These are phyloP conservation scores for Gymnocheta viridis DNA, from an alignment of 2,888 invertebrate species.

Conservation along the genomic window DNA sequence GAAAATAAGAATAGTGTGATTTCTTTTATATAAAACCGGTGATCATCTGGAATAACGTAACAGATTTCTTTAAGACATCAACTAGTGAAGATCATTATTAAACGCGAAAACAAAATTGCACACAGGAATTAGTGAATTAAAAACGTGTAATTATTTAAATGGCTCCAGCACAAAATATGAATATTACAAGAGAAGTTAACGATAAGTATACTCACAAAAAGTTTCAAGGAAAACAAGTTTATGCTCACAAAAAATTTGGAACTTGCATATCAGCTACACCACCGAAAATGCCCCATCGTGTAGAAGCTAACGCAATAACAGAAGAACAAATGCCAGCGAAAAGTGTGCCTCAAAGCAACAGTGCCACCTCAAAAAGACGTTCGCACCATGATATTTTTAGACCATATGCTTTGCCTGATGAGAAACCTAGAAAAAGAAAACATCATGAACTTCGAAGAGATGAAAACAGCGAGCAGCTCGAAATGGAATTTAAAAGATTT, in stretches of 20 bases:
- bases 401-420: slow-evolving; percentile 42
- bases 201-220: slow-evolving; percentile 38
- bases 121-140: background rate
- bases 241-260: slow-evolving; percentile 56
- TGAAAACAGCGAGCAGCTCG: background rate
- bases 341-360: background rate
- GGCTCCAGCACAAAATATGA: slow-evolving; percentile 21
- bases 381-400: slow-evolving; percentile 22
- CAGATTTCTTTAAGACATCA: slow-evolving; percentile 51
- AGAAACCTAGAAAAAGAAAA: slow-evolving; percentile 30
- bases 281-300: background rate
- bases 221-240: slow-evolving; percentile 32
- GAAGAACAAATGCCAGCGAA: background rate
- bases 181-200: background rate
- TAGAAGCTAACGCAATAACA: no score
- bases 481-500: slow-evolving; percentile 26
- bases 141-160: no score
- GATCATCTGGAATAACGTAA: slow-evolving; percentile 27
- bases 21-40: slow-evolving; percentile 39
- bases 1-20: slow-evolving; percentile 23
- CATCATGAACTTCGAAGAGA: slow-evolving; percentile 20
- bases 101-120: background rate
- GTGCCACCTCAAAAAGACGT: background rate
- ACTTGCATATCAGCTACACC: background rate
- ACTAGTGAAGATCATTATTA: slow-evolving; percentile 36